Conservation (phyloP, 2,888 invertebrate species). For the Thysanoteuthis rhombus region DNA sequence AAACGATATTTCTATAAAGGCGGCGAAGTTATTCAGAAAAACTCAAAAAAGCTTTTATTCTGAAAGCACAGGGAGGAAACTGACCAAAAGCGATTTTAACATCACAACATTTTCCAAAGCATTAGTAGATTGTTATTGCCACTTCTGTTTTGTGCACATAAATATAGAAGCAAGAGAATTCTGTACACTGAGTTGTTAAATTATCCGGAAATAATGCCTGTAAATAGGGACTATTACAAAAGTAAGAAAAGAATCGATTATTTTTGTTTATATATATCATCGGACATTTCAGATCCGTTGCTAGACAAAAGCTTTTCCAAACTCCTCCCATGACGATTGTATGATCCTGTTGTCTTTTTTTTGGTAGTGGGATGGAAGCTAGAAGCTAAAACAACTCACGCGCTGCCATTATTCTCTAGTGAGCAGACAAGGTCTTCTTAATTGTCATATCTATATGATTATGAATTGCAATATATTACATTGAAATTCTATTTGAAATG, state of each 20-base stretch:
- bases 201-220: background rate
- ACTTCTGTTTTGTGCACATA: background rate
- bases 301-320: too few relatives aligned
- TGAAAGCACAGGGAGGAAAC: background rate
- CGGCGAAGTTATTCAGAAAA: background rate
- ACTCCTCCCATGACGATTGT: too few relatives aligned
- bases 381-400: too few relatives aligned
- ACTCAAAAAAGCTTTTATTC: background rate
- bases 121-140: background rate
- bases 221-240: background rate
- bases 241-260: background rate
- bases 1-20: background rate
- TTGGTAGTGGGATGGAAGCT: too few relatives aligned
- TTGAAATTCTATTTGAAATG: too few relatives aligned
- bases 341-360: too few relatives aligned
- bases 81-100: background rate
- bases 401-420: too few relatives aligned
- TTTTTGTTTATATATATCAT: background rate
- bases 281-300: too few relatives aligned
- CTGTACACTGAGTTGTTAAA: background rate
- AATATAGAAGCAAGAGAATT: background rate
- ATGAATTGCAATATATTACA: too few relatives aligned
- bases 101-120: background rate
- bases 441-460: too few relatives aligned
- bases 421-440: too few relatives aligned